phyloP scores from a whole-genome alignment of 2,113 vertebrate species.

The Istiophorus platypterus region DNA sequence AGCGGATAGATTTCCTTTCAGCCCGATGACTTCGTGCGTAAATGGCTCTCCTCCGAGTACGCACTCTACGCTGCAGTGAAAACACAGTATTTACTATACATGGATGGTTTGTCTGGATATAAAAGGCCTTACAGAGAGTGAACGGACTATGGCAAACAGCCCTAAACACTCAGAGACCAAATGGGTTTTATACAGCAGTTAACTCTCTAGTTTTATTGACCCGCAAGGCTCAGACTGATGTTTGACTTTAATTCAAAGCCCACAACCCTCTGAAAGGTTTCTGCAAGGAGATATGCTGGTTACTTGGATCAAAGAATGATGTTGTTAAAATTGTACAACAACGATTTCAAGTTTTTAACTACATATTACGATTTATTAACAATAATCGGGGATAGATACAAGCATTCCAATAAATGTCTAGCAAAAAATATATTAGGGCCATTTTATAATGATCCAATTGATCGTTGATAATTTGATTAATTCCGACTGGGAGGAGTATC shows the following conservation, averaged over 20 bases:
- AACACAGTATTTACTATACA: slow-evolving; percentile 1
- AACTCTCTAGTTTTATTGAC: slow-evolving; percentile 29
- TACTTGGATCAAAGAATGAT: neutral
- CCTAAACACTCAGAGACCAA: neutral
- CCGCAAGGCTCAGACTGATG: neutral
- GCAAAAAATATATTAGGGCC: too few relatives aligned
- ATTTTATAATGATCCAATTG: neutral
- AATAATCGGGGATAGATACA: neutral
- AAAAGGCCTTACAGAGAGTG: slow-evolving; percentile 8
- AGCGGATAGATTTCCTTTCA: slow-evolving; percentile 35
- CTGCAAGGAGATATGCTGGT: neutral
- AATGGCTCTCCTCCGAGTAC: slow-evolving; percentile 10
- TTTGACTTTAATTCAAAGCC: slow-evolving; percentile 19
- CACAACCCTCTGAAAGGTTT: neutral
- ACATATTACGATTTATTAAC: neutral
- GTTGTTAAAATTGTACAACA: neutral
- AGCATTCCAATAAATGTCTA: neutral
- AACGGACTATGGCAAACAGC: neutral
- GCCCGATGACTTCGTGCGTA: slow-evolving; percentile 12
- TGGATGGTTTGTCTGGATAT: neutral
- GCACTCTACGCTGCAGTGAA: neutral
- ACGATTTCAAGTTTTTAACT: neutral
- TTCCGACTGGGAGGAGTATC: neutral
- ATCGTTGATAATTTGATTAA: neutral
- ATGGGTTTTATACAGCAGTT: slow-evolving; percentile 21